Percentiles rank a stretch among this genome's conserved stretches.
Conservation (phyloP, 2,888 invertebrate species). For the Teinopalpus imperialis region DNA sequence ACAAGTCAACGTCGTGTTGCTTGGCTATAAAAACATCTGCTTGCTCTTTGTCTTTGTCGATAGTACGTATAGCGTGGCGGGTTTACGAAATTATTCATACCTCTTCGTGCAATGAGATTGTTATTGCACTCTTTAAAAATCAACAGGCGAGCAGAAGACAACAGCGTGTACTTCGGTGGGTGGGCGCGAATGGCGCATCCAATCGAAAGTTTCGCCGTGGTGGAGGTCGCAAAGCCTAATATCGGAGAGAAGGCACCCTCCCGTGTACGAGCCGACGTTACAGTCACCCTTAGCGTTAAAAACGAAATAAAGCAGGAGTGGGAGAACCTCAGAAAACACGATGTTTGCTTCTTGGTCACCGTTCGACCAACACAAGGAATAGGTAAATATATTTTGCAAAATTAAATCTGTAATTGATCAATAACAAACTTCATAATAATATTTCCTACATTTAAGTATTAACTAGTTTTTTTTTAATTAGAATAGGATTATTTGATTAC, state of each 20-base stretch:
- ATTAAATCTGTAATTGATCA: too few species aligned
- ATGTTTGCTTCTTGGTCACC: slow-evolving; percentile 97
- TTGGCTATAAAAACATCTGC: too few species aligned
- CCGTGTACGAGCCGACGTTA: slow-evolving; percentile 96
- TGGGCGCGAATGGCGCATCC: slow-evolving; percentile 99
- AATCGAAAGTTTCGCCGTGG: slow-evolving; percentile 94
- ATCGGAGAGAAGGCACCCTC: slow-evolving; percentile 97
- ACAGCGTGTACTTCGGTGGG: slow-evolving; percentile 94
- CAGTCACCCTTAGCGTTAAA: slow-evolving; percentile 94
- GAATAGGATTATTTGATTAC: too few species aligned
- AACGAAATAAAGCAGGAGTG: slow-evolving; percentile 97
- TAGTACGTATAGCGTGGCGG: too few species aligned
- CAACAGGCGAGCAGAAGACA: slow-evolving; percentile 91
- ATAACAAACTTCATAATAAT: too few species aligned
- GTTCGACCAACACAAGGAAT: slow-evolving; percentile 92
- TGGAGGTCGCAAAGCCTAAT: slow-evolving; percentile 96
- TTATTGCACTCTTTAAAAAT: too few species aligned
- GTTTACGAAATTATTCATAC: too few species aligned
- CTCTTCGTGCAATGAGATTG: too few species aligned
- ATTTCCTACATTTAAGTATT: too few species aligned
- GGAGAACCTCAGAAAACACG: slow-evolving; percentile 98
- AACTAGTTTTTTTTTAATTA: too few species aligned
- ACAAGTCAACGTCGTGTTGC: too few species aligned
- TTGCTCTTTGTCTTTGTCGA: too few species aligned
- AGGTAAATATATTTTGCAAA: slow-evolving; percentile 76